phyloP scores from a whole-genome alignment of 2,888 invertebrate genomes.

The Calameuta idolon region DNA sequence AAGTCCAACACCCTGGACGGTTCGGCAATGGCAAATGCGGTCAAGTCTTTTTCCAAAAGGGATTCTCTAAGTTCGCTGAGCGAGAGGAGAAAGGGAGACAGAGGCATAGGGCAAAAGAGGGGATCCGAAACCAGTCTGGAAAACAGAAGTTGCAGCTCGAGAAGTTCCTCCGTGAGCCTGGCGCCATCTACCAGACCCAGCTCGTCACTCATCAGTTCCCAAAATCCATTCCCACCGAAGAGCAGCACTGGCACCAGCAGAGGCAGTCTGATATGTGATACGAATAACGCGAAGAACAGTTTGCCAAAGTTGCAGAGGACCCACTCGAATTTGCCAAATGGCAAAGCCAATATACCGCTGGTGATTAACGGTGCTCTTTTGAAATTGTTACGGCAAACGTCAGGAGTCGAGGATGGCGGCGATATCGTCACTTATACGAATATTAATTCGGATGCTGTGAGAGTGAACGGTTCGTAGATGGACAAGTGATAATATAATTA shows the following conservation, averaged over 20 bases:
- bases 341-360: constrained; percentile 61
- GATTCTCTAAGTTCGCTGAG: constrained; percentile 53
- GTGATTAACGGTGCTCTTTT: constrained; percentile 60
- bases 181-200: constrained; percentile 54
- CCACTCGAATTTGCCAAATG: constrained; percentile 51
- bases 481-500: not conserved
- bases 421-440: constrained; percentile 58
- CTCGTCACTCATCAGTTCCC: constrained; percentile 54
- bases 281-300: constrained; percentile 30
- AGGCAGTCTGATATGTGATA: constrained; percentile 35
- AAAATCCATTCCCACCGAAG: constrained; percentile 44
- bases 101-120: constrained; percentile 34
- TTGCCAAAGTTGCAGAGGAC: constrained; percentile 50
- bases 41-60: constrained; percentile 46
- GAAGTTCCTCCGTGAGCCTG: constrained; percentile 46
- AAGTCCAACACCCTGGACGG: constrained; percentile 55
- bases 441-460: constrained; percentile 53
- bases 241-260: constrained; percentile 30
- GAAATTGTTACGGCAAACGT: constrained; percentile 56
- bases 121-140: constrained; percentile 51
- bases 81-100: constrained; percentile 46
- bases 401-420: constrained; percentile 49
- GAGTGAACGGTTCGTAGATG: constrained; percentile 49
- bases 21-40: constrained; percentile 30
- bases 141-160: constrained; percentile 48